phyloP scores from a whole-genome alignment of 2,888 invertebrate genomes.

The Metalampra italica region DNA sequence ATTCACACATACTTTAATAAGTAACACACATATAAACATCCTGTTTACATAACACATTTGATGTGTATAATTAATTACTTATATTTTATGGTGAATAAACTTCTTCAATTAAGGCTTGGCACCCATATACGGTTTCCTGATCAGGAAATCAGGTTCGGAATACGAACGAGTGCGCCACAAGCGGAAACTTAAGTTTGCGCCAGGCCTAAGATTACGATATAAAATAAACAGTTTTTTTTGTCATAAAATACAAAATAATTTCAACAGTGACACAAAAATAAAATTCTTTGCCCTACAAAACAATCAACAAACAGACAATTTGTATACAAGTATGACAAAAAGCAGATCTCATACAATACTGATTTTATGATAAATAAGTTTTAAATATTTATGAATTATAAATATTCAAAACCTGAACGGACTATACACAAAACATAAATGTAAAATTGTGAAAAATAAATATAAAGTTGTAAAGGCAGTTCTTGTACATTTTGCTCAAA shows the following conservation, averaged over 20 bases:
- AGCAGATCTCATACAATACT: slow-evolving; percentile 2
- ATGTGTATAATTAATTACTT: too few species aligned
- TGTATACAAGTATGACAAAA: background rate
- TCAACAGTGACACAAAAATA: background rate
- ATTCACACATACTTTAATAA: slow-evolving; percentile 4
- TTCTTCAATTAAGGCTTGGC: too few species aligned
- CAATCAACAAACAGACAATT: background rate
- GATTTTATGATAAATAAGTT: background rate
- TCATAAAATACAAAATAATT: background rate
- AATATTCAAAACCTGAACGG: background rate
- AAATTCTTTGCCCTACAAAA: background rate
- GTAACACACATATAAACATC: slow-evolving; percentile 6
- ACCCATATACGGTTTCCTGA: too few species aligned
- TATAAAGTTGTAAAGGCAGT: slow-evolving; percentile 13
- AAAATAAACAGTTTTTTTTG: too few species aligned
- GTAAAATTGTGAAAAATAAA: too few species aligned
- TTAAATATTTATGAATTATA: background rate
- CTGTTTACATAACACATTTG: slow-evolving; percentile 9
- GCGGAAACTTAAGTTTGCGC: too few species aligned
- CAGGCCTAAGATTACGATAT: too few species aligned
- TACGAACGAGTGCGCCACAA: too few species aligned
- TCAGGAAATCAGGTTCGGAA: too few species aligned
- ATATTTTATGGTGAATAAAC: too few species aligned
- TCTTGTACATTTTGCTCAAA: slow-evolving; percentile 5
- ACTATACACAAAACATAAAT: too few species aligned